Base-by-base conservation (phyloP, 2,797 vertebrate species). In the Yasuhikotakia modesta region DNA sequence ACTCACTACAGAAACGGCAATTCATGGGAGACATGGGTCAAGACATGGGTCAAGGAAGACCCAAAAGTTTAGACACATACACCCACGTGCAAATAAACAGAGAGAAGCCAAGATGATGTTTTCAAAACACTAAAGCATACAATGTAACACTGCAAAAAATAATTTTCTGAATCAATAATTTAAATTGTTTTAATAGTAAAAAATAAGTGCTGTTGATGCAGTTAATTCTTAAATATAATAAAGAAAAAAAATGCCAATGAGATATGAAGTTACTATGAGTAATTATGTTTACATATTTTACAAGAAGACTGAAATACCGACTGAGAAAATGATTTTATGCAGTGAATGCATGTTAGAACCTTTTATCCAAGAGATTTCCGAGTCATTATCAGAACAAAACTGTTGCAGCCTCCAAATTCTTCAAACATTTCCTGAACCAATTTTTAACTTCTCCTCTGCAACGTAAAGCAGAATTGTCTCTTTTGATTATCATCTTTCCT, bases 331-430 rank as follows among this genome's bases (percentile, higher is more conserved):
- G 17, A 87, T 85, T 85, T 90, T 90, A 90, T 90, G 89, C 89
- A 87, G 88, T 89, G 86, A 57, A 84, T 85, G 88, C 86, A 79
- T 87, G 89, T 91, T 84, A 89, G 83, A 90, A 89, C 85, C 81
- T 79, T 85, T 86, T 52, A 82, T 82, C 83, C 86, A 87, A 80
- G 61, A 79, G n/a, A 65, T 12, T 22, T 17, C 67, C 21, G 4
- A 57, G 43, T 39, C 39, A 53, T 46, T 67, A 87, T 86, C 84
- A 85, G 80, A 91, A 79, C 88, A 88, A 89, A 89, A 90, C 89
- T 85, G 85, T 66, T 43, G 85, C 88, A 86, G 86, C 81, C 70
- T 86, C 82, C 72, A 57, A 12, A 58, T 17, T 78, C 79, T 76
- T 69, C 82, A 86, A 66, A 80, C 48, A 64, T 46, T 48, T 10